Evolutionary conservation across 2,888 invertebrate genomes (phyloP).

Genomic region (Microctonus aethiopoides): DNA sequence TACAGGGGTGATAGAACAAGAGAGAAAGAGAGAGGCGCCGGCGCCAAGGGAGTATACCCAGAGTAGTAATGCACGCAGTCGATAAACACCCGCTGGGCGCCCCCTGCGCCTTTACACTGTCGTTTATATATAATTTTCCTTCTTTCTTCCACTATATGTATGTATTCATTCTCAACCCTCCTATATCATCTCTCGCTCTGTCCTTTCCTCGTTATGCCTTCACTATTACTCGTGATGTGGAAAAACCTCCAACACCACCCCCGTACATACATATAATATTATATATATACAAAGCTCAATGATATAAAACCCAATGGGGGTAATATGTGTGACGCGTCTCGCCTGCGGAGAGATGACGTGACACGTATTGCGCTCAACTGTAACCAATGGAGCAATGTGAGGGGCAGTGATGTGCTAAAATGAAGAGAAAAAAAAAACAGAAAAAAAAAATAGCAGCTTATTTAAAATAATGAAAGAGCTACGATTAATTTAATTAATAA

Average conservation of each 20-base stretch:
- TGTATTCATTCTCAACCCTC: neutral
- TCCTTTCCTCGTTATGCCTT: too few relatives aligned
- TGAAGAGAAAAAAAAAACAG: neutral
- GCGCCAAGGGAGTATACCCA: constrained; percentile 18
- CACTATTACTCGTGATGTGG: neutral
- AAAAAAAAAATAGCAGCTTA: too few relatives aligned
- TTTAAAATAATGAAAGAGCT: too few relatives aligned
- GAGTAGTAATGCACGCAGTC: constrained; percentile 9
- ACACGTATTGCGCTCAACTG: constrained; percentile 1
- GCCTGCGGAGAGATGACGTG: constrained; percentile 18
- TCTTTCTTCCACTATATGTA: neutral
- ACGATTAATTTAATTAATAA: too few relatives aligned
- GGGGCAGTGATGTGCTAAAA: neutral
- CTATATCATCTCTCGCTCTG: neutral
- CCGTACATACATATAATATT: neutral
- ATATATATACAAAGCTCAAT: constrained; percentile 48
- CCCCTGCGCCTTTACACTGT: constrained; percentile 6
- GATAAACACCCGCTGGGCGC: constrained; percentile 21
- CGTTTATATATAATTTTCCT: neutral
- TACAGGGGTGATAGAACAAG: neutral
- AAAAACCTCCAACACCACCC: constrained; percentile 23
- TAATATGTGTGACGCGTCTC: constrained; percentile 32
- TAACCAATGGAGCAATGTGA: neutral
- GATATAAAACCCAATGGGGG: constrained; percentile 54
- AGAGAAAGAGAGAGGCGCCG: constrained; percentile 6